Base-by-base conservation (phyloP, 2,113 vertebrate genomes). In the Lates calcarifer region DNA sequence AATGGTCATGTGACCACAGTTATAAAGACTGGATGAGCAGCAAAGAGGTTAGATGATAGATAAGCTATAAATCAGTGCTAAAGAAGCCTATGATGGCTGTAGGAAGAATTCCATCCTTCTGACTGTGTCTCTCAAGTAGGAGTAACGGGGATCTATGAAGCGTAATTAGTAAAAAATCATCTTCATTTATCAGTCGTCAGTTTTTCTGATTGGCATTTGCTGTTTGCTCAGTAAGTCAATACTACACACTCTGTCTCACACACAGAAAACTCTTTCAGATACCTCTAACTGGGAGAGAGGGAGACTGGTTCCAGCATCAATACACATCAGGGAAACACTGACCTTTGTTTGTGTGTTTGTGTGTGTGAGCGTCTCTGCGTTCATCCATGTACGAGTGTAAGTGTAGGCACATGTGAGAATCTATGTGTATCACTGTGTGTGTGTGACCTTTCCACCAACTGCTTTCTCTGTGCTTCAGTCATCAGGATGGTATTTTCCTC, bases 361-460 rank as follows among this genome's bases (percentile, higher is more conserved):
- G 13, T 70, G 41, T 61, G 33, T n/a, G 45, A 29, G 24, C 20
- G 5, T 43, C 33, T n/a, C 57, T 24, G 20, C 26, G 24, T 69
- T 62, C 41, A 33, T 53, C 47, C 53, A 49, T 69, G 68, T 45
- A 3, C 9, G 14, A 10, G 28, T 61, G 47, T 56, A 37, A 31
- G 41, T 70, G 66, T 81, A 35, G 10, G 28, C 14, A 7, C 33
- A 29, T n/a, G 37, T 63, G 61, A 60, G 47, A 13, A 10, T 68
- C 9, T 49, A 3, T 63, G 39, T 58, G 74, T 65, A 31, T 45
- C 5, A 7, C 33, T 33, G 10, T 72, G 17, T 67, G 28, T 74
- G 65, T 66, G 53, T 83, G 84, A 81, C 88, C 84, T 92, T 91
- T 87, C 51, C 66, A 75, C 55, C 75, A 80, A 53, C 75, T 66